Percentiles rank a stretch among this genome's conserved stretches.
Evolutionary conservation across 2,113 vertebrate genomes (phyloP).

Genomic region (Mus spicilegus): DNA sequence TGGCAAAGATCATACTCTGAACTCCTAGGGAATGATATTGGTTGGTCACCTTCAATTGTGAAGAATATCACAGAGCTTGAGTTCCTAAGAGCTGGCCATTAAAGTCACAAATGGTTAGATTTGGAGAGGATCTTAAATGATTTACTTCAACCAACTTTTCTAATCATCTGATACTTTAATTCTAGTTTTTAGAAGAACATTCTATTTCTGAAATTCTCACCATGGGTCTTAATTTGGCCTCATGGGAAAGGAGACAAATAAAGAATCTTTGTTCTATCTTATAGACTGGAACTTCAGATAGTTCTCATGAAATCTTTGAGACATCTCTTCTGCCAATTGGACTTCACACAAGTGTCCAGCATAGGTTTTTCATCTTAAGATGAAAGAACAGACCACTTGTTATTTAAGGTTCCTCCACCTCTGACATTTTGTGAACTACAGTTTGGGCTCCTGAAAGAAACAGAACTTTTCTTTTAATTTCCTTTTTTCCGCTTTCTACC

Average conservation of each 20-base stretch:
- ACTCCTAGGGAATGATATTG: conserved; percentile 47
- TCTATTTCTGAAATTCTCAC: not conserved
- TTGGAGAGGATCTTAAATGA: conserved; percentile 52
- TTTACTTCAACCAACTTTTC: conserved; percentile 18
- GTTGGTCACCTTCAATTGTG: not conserved
- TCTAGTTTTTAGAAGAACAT: not conserved
- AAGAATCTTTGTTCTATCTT: not conserved
- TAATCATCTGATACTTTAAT: conserved; percentile 35
- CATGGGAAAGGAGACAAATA: not conserved
- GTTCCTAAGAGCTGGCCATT: conserved; percentile 16
- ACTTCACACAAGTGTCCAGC: not conserved
- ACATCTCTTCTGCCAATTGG: not conserved
- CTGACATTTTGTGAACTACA: conserved; percentile 50
- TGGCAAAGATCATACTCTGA: conserved; percentile 46
- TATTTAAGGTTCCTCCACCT: conserved; percentile 23
- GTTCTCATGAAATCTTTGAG: not conserved
- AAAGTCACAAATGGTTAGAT: conserved; percentile 54
- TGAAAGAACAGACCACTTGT: not conserved
- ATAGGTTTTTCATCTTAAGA: not conserved
- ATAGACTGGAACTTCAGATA: not conserved
- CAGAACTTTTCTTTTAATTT: not conserved
- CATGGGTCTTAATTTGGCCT: not conserved
- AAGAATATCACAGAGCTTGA: not conserved
- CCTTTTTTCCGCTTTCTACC: not conserved
- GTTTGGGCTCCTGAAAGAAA: not conserved